phyloP scores from a whole-genome alignment of 1,140 invertebrate species.

The Brachionus rotundiformis region DNA sequence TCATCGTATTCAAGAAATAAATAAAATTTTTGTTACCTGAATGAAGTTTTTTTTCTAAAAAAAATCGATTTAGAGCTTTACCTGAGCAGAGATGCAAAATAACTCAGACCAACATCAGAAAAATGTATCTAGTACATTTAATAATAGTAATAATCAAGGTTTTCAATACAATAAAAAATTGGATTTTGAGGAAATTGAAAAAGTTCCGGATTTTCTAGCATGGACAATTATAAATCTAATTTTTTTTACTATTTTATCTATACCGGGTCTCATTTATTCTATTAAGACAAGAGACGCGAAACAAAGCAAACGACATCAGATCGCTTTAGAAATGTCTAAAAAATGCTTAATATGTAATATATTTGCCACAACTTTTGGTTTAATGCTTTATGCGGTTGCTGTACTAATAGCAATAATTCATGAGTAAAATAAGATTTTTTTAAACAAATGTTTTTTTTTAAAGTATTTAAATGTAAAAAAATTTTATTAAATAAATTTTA shows the following conservation, averaged over 20 bases:
- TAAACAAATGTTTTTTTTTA: no score
- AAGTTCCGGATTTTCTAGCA: not conserved
- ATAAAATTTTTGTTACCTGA: not conserved
- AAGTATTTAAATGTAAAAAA: not conserved
- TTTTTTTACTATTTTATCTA: constrained; percentile 9
- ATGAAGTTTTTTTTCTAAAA: not conserved
- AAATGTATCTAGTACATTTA: not conserved
- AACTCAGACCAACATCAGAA: not conserved
- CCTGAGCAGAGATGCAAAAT: not conserved
- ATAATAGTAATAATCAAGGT: not conserved
- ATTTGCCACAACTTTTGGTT: not conserved
- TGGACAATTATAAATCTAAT: constrained; percentile 22
- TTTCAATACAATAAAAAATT: not conserved
- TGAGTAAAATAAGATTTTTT: not conserved
- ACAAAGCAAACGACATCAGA: not conserved
- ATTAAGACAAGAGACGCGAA: not conserved
- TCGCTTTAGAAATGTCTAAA: not conserved
- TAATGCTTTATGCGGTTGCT: not conserved
- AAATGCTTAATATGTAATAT: constrained; percentile 12
- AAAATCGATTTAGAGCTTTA: not conserved
- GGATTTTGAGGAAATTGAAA: not conserved
- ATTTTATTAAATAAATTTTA: not conserved
- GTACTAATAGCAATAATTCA: not conserved
- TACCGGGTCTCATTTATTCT: not conserved
- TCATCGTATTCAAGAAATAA: not conserved